phyloP scores from a whole-genome alignment of 2,113 vertebrate species.

The Thinocorus orbignyianus region DNA sequence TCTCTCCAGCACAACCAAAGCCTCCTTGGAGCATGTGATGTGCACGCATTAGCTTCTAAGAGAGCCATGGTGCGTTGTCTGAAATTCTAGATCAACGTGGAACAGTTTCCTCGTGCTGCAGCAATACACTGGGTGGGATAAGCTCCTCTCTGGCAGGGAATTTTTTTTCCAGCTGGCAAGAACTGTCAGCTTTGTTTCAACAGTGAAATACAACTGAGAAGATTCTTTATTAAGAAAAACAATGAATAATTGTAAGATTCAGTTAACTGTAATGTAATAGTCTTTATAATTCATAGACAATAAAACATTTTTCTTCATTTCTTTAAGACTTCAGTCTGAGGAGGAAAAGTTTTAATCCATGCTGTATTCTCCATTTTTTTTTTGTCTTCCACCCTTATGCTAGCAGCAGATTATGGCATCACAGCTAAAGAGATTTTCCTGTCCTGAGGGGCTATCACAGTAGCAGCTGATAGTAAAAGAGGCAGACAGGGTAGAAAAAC shows the following conservation, averaged over 20 bases:
- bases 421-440: conserved; percentile 3
- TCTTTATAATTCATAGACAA: not conserved
- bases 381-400: not conserved
- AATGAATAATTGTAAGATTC: not conserved
- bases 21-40: not conserved
- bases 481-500: not conserved
- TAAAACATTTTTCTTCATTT: not conserved
- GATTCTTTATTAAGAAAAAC: not conserved
- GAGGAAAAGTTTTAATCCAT: not conserved
- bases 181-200: not conserved
- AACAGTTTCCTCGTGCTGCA: not conserved
- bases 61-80: not conserved
- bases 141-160: not conserved
- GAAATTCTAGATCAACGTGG: not conserved
- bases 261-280: not conserved
- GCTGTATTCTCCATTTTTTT: not conserved
- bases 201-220: not conserved
- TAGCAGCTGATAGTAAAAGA: not conserved
- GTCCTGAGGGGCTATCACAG: conserved; percentile 8
- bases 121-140: not conserved
- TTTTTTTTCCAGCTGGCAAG: not conserved
- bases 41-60: not conserved
- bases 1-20: not conserved
- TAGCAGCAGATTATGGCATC: not conserved
- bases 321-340: not conserved